These are phyloP conservation scores for Pollenia amentaria DNA, from an alignment of 2,888 invertebrate genomes.

Conservation along the genomic window DNA sequence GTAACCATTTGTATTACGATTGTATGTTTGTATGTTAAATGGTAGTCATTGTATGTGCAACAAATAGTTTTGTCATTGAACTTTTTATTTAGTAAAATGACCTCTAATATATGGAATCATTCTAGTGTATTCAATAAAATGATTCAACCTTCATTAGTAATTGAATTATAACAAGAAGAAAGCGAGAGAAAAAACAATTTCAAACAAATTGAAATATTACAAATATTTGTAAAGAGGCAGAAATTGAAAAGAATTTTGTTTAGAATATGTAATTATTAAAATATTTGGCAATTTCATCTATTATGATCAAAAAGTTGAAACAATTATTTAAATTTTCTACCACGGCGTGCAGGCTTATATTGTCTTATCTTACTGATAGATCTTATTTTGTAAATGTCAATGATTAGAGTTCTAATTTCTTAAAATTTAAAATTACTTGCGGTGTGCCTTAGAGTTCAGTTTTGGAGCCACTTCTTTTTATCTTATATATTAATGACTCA, in stretches of 20 bases:
- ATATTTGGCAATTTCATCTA: too few relatives aligned
- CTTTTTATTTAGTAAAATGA: constrained; percentile 70
- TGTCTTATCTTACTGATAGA: too few relatives aligned
- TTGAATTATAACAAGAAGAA: constrained; percentile 67
- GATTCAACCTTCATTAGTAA: constrained; percentile 73
- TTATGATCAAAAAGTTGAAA: too few relatives aligned
- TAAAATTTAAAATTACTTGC: too few relatives aligned
- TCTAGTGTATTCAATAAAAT: constrained; percentile 52
- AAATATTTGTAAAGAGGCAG: constrained; percentile 36
- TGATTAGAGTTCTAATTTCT: too few relatives aligned
- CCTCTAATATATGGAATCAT: constrained; percentile 65
- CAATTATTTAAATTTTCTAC: too few relatives aligned
- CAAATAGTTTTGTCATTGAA: constrained; percentile 70
- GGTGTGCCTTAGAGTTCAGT: too few relatives aligned
- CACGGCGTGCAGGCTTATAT: too few relatives aligned
- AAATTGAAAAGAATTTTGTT: constrained; percentile 26
- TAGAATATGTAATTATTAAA: neutral
- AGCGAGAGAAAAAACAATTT: constrained; percentile 6
- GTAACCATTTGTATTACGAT: constrained; percentile 14
- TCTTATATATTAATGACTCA: too few relatives aligned
- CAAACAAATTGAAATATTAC: constrained; percentile 47
- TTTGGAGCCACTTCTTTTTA: too few relatives aligned
- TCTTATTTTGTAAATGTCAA: too few relatives aligned
- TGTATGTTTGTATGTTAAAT: constrained; percentile 9
- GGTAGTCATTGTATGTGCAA: constrained; percentile 53